A percentile compares a stretch with the other conserved stretches of the same genome.
Conservation (phyloP, 2,888 invertebrate genomes). For the Camptogramma bilineatum region DNA sequence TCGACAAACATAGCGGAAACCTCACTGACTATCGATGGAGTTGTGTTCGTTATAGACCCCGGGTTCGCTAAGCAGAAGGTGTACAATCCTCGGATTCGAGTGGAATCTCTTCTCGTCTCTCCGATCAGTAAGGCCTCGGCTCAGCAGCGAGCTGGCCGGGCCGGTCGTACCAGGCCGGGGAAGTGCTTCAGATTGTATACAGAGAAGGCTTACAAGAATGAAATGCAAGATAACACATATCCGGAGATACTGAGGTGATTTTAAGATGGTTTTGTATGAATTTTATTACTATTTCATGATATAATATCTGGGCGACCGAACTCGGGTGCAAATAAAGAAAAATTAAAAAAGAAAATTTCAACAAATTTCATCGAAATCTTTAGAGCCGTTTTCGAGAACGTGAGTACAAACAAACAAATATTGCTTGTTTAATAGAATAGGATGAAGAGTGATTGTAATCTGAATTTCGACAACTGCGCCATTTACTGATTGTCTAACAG, state of each 20-base stretch:
- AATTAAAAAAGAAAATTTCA: no score
- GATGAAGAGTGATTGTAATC: no score
- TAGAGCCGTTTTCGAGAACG: no score
- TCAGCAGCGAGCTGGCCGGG: slow-evolving; percentile 98
- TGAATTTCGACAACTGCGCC: no score
- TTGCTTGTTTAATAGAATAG: no score
- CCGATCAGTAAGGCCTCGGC: slow-evolving; percentile 99
- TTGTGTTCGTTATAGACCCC: slow-evolving; percentile 99
- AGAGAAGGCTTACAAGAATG: slow-evolving; percentile 95
- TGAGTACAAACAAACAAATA: no score
- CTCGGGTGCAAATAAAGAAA: no score
- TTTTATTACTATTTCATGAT: slow-evolving; percentile 20
- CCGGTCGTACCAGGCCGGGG: slow-evolving; percentile 98
- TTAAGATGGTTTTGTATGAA: slow-evolving; percentile 45
- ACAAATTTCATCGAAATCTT: no score
- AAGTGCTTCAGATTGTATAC: slow-evolving; percentile 99
- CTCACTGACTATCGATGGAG: slow-evolving; percentile 99
- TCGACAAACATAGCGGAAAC: slow-evolving; percentile 99
- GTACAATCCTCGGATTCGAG: slow-evolving; percentile 94
- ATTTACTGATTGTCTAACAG: no score
- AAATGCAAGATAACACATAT: slow-evolving; percentile 99
- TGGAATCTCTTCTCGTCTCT: slow-evolving; percentile 98
- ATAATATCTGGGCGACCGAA: no score
- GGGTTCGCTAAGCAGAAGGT: slow-evolving; percentile 99
- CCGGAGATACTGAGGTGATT: slow-evolving; percentile 92